A percentile compares a stretch with the other conserved stretches of the same genome.
These are phyloP conservation scores for Gobio occitaniae DNA, from an alignment of 2,797 vertebrate genomes.

Conservation along the genomic window DNA sequence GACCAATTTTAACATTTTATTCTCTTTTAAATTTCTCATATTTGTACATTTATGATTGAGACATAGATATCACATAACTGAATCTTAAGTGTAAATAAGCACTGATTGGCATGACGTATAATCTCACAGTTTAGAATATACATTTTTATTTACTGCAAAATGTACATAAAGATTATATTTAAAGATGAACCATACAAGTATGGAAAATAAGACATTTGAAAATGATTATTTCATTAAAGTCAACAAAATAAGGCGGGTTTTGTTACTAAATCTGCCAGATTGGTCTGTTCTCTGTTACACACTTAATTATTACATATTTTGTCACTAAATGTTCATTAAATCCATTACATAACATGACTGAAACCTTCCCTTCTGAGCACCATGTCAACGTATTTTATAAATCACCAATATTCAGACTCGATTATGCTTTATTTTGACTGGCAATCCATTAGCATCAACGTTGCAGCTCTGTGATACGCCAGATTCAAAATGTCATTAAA, in stretches of 20 bases:
- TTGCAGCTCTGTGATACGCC: neutral
- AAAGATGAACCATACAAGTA: neutral
- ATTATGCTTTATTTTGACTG: constrained; percentile 13
- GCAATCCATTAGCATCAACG: neutral
- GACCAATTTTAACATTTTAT: neutral
- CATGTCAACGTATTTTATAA: neutral
- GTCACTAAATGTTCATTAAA: neutral
- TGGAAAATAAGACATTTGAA: neutral
- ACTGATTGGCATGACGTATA: neutral
- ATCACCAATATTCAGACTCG: neutral
- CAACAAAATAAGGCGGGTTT: neutral
- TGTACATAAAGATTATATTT: neutral
- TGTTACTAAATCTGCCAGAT: neutral
- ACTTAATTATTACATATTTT: neutral
- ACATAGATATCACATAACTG: neutral
- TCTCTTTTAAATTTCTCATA: neutral
- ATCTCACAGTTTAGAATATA: neutral
- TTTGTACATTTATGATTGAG: neutral
- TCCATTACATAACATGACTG: neutral
- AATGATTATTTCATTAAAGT: neutral
- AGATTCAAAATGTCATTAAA: neutral
- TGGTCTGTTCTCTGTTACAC: neutral
- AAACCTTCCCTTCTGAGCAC: neutral
- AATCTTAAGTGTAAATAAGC: neutral
- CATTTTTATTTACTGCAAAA: neutral